These are phyloP conservation scores for Netelia fuscicornis DNA, from an alignment of 2,888 invertebrate species.

Conservation along the genomic window DNA sequence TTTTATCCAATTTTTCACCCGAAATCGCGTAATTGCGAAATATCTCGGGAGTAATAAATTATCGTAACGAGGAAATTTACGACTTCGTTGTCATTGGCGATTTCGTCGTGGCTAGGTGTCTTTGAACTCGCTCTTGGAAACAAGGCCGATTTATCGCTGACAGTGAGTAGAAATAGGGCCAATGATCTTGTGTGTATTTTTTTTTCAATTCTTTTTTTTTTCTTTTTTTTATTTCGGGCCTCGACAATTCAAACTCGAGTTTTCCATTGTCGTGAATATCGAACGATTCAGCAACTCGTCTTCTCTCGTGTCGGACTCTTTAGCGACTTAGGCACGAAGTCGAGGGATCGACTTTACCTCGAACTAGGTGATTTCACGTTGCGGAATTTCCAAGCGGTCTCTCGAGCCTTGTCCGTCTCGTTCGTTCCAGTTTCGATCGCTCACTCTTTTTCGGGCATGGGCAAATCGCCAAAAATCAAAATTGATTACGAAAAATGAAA, in stretches of 20 bases:
- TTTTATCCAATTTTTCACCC: too few relatives aligned
- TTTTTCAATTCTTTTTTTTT: background rate
- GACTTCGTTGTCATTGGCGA: background rate
- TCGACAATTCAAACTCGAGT: conserved; percentile 36
- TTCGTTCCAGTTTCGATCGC: background rate
- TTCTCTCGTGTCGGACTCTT: conserved; percentile 33
- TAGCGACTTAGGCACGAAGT: conserved; percentile 29
- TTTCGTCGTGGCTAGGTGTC: background rate
- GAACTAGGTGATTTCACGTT: conserved; percentile 8
- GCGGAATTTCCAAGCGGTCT: conserved; percentile 38
- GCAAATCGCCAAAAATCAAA: conserved; percentile 1
- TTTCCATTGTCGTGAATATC: conserved; percentile 75
- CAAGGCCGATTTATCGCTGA: background rate
- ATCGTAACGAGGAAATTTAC: conserved; percentile 5
- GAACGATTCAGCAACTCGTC: conserved; percentile 74
- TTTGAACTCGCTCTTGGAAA: background rate
- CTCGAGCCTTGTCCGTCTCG: conserved; percentile 31
- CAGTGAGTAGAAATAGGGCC: background rate
- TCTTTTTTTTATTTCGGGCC: conserved; percentile 10
- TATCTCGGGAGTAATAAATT: conserved; percentile 12
- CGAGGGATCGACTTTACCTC: conserved; percentile 47
- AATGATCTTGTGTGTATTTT: background rate
- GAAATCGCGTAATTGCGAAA: too few relatives aligned
- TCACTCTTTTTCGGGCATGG: background rate
- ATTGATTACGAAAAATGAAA: too few relatives aligned